These are phyloP conservation scores for Poeciliopsis presidionis DNA, from an alignment of 2,797 vertebrate genomes.

Conservation along the genomic window DNA sequence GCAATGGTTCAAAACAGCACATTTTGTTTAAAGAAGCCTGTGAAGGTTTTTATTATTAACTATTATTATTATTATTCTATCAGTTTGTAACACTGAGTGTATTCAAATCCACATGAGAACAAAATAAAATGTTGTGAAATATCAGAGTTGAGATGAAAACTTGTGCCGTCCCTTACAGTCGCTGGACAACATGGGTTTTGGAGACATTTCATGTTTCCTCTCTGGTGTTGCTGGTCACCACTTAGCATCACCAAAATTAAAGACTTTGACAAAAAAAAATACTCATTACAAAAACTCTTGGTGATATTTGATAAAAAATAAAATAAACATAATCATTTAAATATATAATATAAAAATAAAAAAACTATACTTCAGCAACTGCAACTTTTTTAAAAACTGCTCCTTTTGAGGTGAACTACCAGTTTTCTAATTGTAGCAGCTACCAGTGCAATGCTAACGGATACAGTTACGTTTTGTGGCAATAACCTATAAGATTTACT, in stretches of 20 bases:
- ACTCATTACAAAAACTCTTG: not conserved
- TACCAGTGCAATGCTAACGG: not conserved
- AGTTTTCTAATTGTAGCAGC: not conserved
- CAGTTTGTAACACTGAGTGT: not conserved
- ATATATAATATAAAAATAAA: not conserved
- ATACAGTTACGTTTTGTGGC: not conserved
- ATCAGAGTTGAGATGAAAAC: not conserved
- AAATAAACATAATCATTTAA: not conserved
- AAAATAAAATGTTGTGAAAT: not conserved
- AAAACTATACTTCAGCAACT: not conserved
- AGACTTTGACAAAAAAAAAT: not conserved
- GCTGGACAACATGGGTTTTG: too few relatives aligned
- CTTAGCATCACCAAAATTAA: not conserved
- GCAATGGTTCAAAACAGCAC: not conserved
- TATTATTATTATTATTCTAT: not conserved
- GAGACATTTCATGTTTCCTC: not conserved
- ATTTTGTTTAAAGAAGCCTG: too few relatives aligned
- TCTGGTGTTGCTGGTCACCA: not conserved
- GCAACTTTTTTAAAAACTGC: not conserved
- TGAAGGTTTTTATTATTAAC: too few relatives aligned
- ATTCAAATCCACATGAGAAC: not conserved
- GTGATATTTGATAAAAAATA: too few relatives aligned
- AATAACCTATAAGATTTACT: not conserved
- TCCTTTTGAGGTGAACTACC: not conserved
- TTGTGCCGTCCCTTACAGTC: not conserved